A percentile compares a stretch with the other conserved stretches of the same genome.
These are phyloP conservation scores for Sylvicola cinctus DNA, from an alignment of 2,888 invertebrate genomes.

Conservation along the genomic window DNA sequence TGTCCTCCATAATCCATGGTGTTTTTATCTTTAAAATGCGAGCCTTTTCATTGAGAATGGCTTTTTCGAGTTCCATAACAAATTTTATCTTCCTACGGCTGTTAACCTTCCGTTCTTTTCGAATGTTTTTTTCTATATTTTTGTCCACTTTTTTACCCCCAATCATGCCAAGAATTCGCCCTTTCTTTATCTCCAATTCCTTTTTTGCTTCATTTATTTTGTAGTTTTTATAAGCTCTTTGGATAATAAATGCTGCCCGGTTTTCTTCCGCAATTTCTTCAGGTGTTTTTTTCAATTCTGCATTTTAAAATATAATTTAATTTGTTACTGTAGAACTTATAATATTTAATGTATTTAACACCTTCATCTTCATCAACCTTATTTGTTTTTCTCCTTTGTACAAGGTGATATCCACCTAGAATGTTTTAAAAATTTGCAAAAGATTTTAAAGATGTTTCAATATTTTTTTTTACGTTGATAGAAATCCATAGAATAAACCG, in stretches of 20 bases:
- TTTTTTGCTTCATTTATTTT: constrained; percentile 13
- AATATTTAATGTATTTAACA: no score
- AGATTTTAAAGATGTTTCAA: neutral
- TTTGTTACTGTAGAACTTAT: no score
- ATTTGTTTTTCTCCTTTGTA: no score
- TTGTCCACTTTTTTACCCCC: constrained; percentile 20
- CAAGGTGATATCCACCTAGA: no score
- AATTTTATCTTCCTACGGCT: constrained; percentile 5
- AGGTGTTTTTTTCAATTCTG: neutral
- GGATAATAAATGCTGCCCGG: constrained; percentile 11
- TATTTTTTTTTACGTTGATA: no score
- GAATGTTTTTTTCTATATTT: constrained; percentile 11
- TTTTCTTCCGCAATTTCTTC: neutral
- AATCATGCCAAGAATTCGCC: constrained; percentile 24
- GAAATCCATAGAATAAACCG: constrained; percentile 16
- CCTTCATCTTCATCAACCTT: no score
- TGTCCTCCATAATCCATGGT: constrained; percentile 44
- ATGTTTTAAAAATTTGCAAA: neutral
- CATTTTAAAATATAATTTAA: neutral
- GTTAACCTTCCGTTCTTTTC: neutral
- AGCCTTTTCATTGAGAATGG: constrained; percentile 25
- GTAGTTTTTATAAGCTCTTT: constrained; percentile 24
- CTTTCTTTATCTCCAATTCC: constrained; percentile 14
- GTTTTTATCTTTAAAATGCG: constrained; percentile 26
- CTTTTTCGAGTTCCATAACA: constrained; percentile 19